Base-by-base conservation (phyloP, 1,140 invertebrate genomes). In the Drosophila insularis region DNA sequence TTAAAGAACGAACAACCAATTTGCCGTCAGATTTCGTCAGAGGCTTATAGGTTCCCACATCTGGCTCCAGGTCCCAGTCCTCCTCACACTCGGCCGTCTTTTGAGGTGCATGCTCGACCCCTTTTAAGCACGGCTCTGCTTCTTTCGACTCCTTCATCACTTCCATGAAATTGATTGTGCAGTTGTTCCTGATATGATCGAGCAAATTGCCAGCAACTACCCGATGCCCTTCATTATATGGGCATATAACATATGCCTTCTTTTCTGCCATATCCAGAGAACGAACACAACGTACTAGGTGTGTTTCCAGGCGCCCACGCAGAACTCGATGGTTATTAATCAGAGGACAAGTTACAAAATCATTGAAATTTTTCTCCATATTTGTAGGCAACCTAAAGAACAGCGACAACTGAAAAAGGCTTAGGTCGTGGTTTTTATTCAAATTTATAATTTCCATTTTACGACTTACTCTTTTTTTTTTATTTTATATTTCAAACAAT, bases 41-140 rank as follows among this genome's bases (percentile, higher is more conserved):
- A 3, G 73, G 73, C 17, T 75, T 27, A 13, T 75, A 75, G 2
- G 53, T 40, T 31, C 53, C n/a, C 0, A 35, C 69, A 19, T 71
- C 54, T 1, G 68, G 73, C 2, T 59, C 69, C 0, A 63, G 21
- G 8, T 71, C 73, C 73, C 72, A 71, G 7, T 71, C 31, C 0
- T 75, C 73, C 1, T 72, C 64, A 39, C 69, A 63, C 1, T 72
- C 31, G 0, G 35, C 19, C 14, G 13, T 4, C 5, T 35, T 1
- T 11, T 39, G 5, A 4, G n/a, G n/a, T 0, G 10, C 5, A 2
- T 8, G 43, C 13, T 50, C 31, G 3, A 23, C 13, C 13, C 50
- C 13, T 7, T 40, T 7, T 1, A 2, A 5, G 7, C 43, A n/a
- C 19, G 27, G 7, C 10, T 0, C 10, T 27, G 43, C 13, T 14